These are phyloP conservation scores for Drosophila pseudoananassae DNA, from an alignment of 1,140 invertebrate species.

Conservation along the genomic window DNA sequence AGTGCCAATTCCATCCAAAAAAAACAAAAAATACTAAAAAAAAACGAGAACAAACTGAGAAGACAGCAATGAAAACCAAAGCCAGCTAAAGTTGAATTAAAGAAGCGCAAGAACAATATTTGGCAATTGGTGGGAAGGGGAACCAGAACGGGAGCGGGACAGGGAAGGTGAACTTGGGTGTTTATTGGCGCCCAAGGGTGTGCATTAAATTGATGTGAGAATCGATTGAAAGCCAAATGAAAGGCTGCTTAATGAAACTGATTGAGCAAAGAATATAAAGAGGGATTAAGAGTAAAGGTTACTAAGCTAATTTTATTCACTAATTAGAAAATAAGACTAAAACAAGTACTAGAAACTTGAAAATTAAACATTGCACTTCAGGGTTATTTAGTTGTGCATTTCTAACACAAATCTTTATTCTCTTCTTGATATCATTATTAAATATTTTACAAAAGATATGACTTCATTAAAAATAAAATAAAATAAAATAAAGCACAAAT, in stretches of 20 bases:
- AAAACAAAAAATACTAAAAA: conserved; percentile 4
- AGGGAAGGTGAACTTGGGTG: conserved; percentile 16
- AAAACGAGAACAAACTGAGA: conserved; percentile 12
- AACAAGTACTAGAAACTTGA: neutral
- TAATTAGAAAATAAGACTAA: neutral
- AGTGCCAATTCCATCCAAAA: conserved; percentile 73
- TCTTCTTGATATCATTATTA: no score
- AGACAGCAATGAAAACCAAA: conserved; percentile 40
- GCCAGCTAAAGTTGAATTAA: conserved; percentile 28
- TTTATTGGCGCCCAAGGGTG: conserved; percentile 30
- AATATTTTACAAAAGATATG: neutral
- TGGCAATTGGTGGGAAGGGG: conserved; percentile 21
- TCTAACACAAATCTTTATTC: neutral
- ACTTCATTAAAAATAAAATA: neutral
- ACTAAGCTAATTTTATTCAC: conserved; percentile 5
- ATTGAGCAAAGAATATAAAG: conserved; percentile 1
- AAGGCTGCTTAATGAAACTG: conserved; percentile 34
- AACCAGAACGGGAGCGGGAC: neutral
- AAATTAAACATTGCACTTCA: neutral
- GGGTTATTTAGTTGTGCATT: neutral
- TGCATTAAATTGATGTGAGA: conserved; percentile 52
- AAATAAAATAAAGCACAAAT: neutral
- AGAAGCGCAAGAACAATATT: conserved; percentile 43
- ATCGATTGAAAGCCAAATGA: conserved; percentile 57
- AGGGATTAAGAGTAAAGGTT: conserved; percentile 1